Base-by-base conservation (phyloP, 1,140 invertebrate species). In the Sycophila sp. region DNA sequence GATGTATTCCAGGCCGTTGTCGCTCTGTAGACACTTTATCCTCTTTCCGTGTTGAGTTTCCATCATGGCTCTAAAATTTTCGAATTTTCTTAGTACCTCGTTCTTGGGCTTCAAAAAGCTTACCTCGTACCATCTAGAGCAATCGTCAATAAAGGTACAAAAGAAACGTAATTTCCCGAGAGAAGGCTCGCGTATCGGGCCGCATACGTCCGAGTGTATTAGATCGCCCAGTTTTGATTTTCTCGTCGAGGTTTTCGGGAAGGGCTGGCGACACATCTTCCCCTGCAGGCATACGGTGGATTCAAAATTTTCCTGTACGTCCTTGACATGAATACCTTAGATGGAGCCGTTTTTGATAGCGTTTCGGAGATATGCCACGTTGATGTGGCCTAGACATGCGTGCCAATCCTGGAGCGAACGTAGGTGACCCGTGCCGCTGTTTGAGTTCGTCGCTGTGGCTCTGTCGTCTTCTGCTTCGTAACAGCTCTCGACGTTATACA, bases 211-310 rank as follows among this genome's bases (percentile, higher is more conserved):
- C 1, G 47, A 6, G 3, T 51, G 47, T 26, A 82, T 60, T 19
- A 81, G n/a, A 53, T 83, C 76, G 24, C 76, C 72, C 17, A 63
- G 10, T 10, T 56, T 30, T 0, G 59, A 56, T 30, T 63, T 38
- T 58, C 71, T 64, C 38, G 62, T 66, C 5, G 69, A 71, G 55
- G 40, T 19, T 45, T 73, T 74, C 2, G 62, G 70, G 53, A 82
- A 81, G 1, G 75, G 59, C 0, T 26, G 11, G 42, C 73, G 70
- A 47, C 63, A 64, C 60, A 75, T 70, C 75, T 84, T 83, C 22
- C 79, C 74, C 69, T 74, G 64, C 0, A 77, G 6, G 66, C 81
- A 82, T 11, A 74, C 36, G 10, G 73, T 70, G 69, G 79, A 83
- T 10, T 68, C 4, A 11, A 72, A 71, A 24, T 71, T 34, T 30